Percentiles rank a stretch among this genome's conserved stretches.
Evolutionary conservation across 2,888 invertebrate genomes (phyloP).

Genomic region (Nemotelus pantherinus): DNA sequence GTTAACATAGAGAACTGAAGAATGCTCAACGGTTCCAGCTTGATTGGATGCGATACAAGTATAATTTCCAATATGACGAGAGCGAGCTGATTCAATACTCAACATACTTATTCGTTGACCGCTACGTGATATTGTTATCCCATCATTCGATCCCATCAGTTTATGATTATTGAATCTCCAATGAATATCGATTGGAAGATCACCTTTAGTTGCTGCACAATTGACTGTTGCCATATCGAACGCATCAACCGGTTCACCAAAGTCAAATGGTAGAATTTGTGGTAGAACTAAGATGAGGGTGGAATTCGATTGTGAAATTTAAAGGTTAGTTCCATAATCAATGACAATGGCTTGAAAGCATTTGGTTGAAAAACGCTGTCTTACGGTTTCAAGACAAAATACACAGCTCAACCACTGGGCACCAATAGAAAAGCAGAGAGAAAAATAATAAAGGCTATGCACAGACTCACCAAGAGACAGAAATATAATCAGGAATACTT

Average conservation of each 20-base stretch:
- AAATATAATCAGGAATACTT: no score
- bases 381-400: no score
- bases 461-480: no score
- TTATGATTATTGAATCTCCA: constrained; percentile 68
- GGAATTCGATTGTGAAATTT: neutral
- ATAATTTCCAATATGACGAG: constrained; percentile 70
- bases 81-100: constrained; percentile 69
- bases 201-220: constrained; percentile 70
- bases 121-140: constrained; percentile 56
- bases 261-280: constrained; percentile 69
- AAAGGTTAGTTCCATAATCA: no score
- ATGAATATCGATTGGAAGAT: constrained; percentile 70
- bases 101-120: constrained; percentile 66
- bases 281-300: constrained; percentile 65
- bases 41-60: constrained; percentile 71
- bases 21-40: constrained; percentile 66
- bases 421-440: no score
- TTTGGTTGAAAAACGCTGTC: no score
- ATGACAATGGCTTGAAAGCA: no score
- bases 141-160: constrained; percentile 58
- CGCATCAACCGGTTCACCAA: constrained; percentile 67
- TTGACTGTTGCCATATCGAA: constrained; percentile 68
- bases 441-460: no score
- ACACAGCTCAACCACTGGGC: no score
- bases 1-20: constrained; percentile 59